These are phyloP conservation scores for Serranus cabrilla DNA, from an alignment of 2,797 vertebrate species.

Conservation along the genomic window DNA sequence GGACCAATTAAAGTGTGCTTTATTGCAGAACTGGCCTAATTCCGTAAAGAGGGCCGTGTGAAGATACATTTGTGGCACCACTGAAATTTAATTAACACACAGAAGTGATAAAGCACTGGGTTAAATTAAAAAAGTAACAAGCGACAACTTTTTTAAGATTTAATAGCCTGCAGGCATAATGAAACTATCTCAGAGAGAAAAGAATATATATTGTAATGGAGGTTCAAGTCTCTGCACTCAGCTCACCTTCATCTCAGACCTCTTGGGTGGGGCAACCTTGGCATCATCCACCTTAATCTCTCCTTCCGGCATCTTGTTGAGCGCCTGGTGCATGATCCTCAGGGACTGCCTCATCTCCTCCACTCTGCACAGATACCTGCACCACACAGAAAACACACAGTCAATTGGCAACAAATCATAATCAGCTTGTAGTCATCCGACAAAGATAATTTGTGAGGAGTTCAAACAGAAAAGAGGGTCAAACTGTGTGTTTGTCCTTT, in stretches of 20 bases:
- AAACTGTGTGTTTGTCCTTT: neutral
- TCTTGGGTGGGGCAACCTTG: slow-evolving; percentile 95
- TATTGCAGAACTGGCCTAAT: slow-evolving; percentile 5
- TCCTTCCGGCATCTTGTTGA: slow-evolving; percentile 97
- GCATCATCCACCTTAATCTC: slow-evolving; percentile 98
- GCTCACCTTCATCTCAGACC: slow-evolving; percentile 97
- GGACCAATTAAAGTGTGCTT: slow-evolving; percentile 9
- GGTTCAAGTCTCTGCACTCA: neutral
- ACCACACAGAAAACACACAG: neutral
- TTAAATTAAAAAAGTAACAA: neutral
- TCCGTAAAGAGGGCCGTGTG: neutral
- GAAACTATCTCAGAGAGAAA: neutral
- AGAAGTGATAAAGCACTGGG: slow-evolving; percentile 7
- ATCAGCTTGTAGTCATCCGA: neutral
- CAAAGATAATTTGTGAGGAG: neutral
- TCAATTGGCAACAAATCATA: neutral
- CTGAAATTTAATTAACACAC: slow-evolving; percentile 25
- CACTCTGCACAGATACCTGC: slow-evolving; percentile 93
- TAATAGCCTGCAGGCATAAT: neutral
- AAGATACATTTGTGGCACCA: slow-evolving; percentile 14
- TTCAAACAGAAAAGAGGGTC: neutral
- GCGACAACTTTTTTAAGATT: neutral
- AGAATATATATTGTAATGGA: too few relatives aligned
- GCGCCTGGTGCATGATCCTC: slow-evolving; percentile 91
- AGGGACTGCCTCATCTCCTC: slow-evolving; percentile 98